Conservation (phyloP, 1,140 invertebrate species). For the Dreissena rostriformis region DNA sequence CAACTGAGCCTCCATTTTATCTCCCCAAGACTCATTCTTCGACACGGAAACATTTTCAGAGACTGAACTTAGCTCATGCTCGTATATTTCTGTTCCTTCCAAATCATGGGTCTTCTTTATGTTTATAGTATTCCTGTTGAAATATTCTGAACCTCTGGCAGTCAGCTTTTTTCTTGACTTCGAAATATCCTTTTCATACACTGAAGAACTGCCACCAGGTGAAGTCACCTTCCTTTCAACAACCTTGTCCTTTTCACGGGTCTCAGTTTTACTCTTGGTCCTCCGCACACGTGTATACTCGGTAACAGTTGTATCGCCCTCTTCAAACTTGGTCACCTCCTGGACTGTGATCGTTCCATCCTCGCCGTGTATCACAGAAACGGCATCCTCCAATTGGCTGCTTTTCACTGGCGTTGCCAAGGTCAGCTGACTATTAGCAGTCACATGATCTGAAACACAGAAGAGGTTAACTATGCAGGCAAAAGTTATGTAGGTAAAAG, state of each 20-base stretch:
- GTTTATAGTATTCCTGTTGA: conserved; percentile 61
- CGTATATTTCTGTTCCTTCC: conserved; percentile 67
- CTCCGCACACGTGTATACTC: conserved; percentile 80
- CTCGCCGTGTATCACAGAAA: conserved; percentile 65
- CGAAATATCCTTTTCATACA: conserved; percentile 71
- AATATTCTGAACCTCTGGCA: conserved; percentile 74
- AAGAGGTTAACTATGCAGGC: too few species aligned
- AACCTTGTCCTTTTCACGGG: conserved; percentile 88
- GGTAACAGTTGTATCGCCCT: conserved; percentile 67
- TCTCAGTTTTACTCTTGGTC: conserved; percentile 87
- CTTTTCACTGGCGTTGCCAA: conserved; percentile 16
- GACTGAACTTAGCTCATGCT: conserved; percentile 70
- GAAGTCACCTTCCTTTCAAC: conserved; percentile 69
- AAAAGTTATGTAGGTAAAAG: too few species aligned
- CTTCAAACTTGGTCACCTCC: conserved; percentile 59
- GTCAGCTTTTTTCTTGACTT: conserved; percentile 71
- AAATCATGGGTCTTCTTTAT: conserved; percentile 62
- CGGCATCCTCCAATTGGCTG: conserved; percentile 49
- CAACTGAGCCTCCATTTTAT: conserved; percentile 66
- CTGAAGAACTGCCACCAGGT: conserved; percentile 63
- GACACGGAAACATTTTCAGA: conserved; percentile 70
- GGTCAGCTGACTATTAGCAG: conserved; percentile 1
- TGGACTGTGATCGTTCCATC: conserved; percentile 70
- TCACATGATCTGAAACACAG: too few species aligned
- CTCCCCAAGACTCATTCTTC: conserved; percentile 72